Percentiles rank a stretch among this genome's conserved stretches.
Conservation (phyloP, 2,797 vertebrate species). For the Acanthurus lineatus region DNA sequence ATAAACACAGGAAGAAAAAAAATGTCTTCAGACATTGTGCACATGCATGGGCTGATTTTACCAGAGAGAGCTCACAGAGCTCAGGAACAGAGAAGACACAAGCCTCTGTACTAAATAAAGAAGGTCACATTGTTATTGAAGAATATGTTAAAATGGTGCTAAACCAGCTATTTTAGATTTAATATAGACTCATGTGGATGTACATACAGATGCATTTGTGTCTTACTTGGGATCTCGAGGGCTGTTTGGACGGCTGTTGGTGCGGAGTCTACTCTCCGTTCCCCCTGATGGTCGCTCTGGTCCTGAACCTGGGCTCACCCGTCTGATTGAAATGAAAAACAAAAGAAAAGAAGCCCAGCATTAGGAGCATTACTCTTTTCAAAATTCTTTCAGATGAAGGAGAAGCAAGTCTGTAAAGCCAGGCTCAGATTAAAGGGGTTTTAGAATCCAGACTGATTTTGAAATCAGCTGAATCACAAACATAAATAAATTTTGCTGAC, state of each 20-base stretch:
- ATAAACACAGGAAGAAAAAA: slow-evolving; percentile 32
- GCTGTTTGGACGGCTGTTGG: slow-evolving; percentile 85
- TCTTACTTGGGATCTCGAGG: slow-evolving; percentile 85
- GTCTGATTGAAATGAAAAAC: slow-evolving; percentile 54
- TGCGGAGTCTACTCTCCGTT: slow-evolving; percentile 80
- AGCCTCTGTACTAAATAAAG: not conserved
- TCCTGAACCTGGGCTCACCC: slow-evolving; percentile 81
- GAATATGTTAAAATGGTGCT: slow-evolving; percentile 27
- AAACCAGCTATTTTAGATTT: not conserved
- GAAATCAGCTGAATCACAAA: not conserved
- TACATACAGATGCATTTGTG: not conserved
- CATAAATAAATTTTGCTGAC: not conserved
- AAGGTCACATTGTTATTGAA: slow-evolving; percentile 17
- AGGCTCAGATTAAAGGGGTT: not conserved
- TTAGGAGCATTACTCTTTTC: not conserved
- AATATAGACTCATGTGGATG: not conserved
- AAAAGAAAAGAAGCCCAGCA: slow-evolving; percentile 3
- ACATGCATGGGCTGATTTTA: slow-evolving; percentile 26
- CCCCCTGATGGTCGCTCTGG: slow-evolving; percentile 79
- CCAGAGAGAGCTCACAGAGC: too few species aligned
- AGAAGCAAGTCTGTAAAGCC: not conserved
- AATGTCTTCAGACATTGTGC: slow-evolving; percentile 16
- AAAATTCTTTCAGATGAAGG: not conserved
- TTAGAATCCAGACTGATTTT: not conserved
- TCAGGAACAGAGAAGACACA: not conserved